Evolutionary conservation across 1,140 invertebrate genomes (phyloP).

Genomic region (Cydia amplana): DNA sequence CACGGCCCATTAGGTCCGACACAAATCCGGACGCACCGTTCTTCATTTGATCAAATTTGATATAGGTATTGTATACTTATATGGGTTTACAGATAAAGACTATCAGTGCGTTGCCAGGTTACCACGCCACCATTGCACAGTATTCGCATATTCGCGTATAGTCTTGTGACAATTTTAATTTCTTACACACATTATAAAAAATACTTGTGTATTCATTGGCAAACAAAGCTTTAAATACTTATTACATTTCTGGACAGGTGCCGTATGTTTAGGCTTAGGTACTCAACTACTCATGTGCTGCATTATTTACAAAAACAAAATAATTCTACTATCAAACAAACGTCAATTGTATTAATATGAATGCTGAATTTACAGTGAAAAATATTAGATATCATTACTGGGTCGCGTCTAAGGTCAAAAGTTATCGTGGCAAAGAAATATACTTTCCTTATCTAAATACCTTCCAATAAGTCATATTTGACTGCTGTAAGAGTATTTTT

Average conservation of each 20-base stretch:
- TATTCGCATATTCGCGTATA: background rate
- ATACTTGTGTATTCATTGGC: no score
- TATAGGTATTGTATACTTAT: no score
- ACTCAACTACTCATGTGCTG: background rate
- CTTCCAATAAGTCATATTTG: conserved; percentile 4
- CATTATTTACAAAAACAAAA: background rate
- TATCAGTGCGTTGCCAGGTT: conserved; percentile 3
- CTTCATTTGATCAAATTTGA: conserved; percentile 55
- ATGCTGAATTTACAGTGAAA: conserved; percentile 23
- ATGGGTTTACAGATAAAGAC: conserved; percentile 44
- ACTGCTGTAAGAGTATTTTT: background rate
- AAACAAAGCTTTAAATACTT: no score
- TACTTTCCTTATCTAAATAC: conserved; percentile 2
- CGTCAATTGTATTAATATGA: conserved; percentile 9
- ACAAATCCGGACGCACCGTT: conserved; percentile 58
- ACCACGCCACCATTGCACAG: background rate
- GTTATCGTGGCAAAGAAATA: conserved; percentile 26
- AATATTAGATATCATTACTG: conserved; percentile 29
- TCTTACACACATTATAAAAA: no score
- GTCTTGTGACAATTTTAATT: no score
- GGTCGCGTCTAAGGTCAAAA: conserved; percentile 5
- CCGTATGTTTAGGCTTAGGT: no score
- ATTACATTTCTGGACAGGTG: no score
- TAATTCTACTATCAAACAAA: conserved; percentile 4
- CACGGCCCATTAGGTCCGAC: conserved; percentile 58